phyloP scores from a whole-genome alignment of 2,113 vertebrate genomes.

The Columbina picui region DNA sequence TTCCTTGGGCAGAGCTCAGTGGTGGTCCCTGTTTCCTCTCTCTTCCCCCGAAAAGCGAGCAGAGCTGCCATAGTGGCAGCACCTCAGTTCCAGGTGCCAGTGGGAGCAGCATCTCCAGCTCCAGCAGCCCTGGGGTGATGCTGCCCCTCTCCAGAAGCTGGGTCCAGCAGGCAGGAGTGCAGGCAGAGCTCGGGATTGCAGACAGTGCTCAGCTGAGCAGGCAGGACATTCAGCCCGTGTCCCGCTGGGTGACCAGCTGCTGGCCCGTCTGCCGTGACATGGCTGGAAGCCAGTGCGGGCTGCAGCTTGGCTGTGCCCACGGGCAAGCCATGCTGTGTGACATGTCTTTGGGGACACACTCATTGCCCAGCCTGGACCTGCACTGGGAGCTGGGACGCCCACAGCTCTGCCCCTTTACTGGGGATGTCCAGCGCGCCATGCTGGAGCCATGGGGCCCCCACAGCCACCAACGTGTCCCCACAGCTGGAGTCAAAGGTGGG shows the following conservation, averaged over 20 bases:
- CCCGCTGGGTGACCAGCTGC: not conserved
- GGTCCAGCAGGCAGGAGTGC: not conserved
- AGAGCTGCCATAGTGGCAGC: not conserved
- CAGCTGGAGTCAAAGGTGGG: conserved; percentile 90
- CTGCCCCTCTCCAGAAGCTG: not conserved
- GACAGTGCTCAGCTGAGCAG: not conserved
- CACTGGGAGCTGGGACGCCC: not conserved
- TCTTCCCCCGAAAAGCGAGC: not conserved
- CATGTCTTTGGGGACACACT: fast-evolving
- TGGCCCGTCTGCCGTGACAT: fast-evolving
- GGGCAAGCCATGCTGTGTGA: not conserved
- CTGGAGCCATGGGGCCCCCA: not conserved
- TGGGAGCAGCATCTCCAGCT: fast-evolving
- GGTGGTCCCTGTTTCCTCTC: not conserved
- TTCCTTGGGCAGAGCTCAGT: not conserved
- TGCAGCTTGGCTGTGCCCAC: not conserved
- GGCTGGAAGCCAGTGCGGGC: not conserved
- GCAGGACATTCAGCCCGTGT: not conserved
- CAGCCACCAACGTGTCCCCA: not conserved
- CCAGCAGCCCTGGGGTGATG: fast-evolving
- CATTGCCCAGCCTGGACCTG: not conserved
- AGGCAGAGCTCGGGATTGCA: no score
- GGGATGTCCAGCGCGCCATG: not conserved
- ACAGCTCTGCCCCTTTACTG: not conserved
- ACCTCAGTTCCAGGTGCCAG: not conserved